Evolutionary conservation across 1,140 invertebrate genomes (phyloP).

Genomic region (Sipha flava): DNA sequence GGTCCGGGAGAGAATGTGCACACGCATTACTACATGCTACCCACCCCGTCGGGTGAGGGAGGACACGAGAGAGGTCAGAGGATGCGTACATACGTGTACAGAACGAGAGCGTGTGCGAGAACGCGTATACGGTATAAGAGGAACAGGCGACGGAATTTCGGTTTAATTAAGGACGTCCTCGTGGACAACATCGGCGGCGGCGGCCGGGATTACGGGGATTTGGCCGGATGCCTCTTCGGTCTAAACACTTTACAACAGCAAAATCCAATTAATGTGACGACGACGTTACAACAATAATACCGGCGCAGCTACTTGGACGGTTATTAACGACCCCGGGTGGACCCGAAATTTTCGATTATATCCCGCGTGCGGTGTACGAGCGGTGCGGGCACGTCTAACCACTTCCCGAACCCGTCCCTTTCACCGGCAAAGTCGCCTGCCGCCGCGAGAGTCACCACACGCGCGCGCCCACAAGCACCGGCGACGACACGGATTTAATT

Average conservation of each 20-base stretch:
- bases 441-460: not conserved
- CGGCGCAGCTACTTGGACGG: slow-evolving; percentile 14
- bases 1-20: too few relatives aligned
- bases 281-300: slow-evolving; percentile 29
- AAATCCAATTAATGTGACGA: slow-evolving; percentile 32
- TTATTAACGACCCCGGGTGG: slow-evolving; percentile 12
- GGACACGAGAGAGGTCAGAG: too few relatives aligned
- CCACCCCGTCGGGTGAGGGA: too few relatives aligned
- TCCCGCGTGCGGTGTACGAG: not conserved
- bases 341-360: slow-evolving; percentile 26
- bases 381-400: too few relatives aligned
- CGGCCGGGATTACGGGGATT: slow-evolving; percentile 28
- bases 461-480: not conserved
- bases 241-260: slow-evolving; percentile 24
- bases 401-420: not conserved
- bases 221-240: slow-evolving; percentile 23
- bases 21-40: too few relatives aligned
- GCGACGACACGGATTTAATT: slow-evolving; percentile 17
- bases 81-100: too few relatives aligned
- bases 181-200: not conserved
- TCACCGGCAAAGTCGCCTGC: not conserved
- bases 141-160: not conserved
- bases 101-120: too few relatives aligned
- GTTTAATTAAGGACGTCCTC: slow-evolving; percentile 29
- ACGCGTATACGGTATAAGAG: too few relatives aligned